Conservation (phyloP, 2,113 vertebrate species). For the Bettongia penicillata region DNA sequence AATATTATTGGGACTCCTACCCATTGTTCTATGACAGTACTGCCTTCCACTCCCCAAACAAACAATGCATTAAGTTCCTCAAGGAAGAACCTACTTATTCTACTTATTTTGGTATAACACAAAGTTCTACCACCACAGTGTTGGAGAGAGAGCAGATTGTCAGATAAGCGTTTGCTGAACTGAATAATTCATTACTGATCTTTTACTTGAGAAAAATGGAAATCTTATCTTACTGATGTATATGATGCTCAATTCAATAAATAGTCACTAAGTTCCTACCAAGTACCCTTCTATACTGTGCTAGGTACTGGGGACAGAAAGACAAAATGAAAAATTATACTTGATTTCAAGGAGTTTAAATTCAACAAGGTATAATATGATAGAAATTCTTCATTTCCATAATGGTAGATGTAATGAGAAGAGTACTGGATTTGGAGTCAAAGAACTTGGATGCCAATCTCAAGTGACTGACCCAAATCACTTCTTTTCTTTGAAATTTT, state of each 20-base stretch:
- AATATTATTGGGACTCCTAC: background rate
- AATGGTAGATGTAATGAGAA: background rate
- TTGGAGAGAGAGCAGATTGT: background rate
- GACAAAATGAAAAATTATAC: background rate
- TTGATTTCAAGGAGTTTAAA: background rate
- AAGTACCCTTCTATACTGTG: background rate
- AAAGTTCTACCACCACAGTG: background rate
- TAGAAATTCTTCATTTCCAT: background rate
- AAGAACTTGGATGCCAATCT: background rate
- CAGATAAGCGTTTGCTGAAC: background rate
- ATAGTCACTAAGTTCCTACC: constrained; percentile 28
- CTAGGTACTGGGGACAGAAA: background rate
- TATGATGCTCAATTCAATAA: constrained; percentile 27
- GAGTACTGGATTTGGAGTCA: background rate
- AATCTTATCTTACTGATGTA: constrained; percentile 27
- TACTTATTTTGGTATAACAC: background rate
- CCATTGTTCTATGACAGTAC: background rate
- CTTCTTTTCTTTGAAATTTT: background rate
- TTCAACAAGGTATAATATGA: background rate
- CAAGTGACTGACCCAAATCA: background rate
- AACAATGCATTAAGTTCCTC: background rate
- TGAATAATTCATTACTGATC: background rate
- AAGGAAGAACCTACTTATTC: background rate
- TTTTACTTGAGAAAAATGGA: constrained; percentile 30
- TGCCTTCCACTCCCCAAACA: background rate